Evolutionary conservation across 2,113 vertebrate genomes (phyloP), one percentile per base, ranked within the genome.

Genomic region (Corythaixoides concolor): DNA sequence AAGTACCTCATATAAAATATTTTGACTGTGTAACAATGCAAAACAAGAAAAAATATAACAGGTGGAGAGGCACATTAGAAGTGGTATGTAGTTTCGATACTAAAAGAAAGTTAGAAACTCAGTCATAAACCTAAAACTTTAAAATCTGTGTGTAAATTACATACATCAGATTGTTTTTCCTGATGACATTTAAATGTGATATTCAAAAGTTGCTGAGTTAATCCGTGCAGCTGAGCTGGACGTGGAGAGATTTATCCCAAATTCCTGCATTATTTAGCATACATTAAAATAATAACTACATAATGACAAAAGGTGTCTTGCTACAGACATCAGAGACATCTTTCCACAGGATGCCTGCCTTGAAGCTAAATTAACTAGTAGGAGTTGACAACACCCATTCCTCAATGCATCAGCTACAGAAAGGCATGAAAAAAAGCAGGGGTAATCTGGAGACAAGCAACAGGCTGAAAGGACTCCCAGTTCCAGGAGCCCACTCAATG

Each of bases 201-300:
- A 93, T 94, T 91, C 86, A 52, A 35, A 89, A 88, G 60, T 83
- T 95, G 41, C 60, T 92, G 69, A 92, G 16, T 53, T 90, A 92
- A 96, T 81, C 24, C 55, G 76, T 72, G 60, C 33, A 94, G 26
- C 85, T 90, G 47, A 96, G 67, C 64, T 95, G 94, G 70, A 93
- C 19, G 8, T 89, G 55, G 56, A 93, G n/a, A 47, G 15, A 83
- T 91, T 82, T 82, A 89, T 92, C 24, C 12, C 24, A 93, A 94
- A 95, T 28, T 93, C 37, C 52, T 52, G 77, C 70, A 82, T 97
- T 85, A 88, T 67, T 95, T 97, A 85, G 24, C 67, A 83, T 91
- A 82, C 33, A 86, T 84, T 89, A 95, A 85, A 82, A 72, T 87
- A 94, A 90, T 89, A 90, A 73, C 50, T 76, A 72, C 35, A 27